These are phyloP conservation scores for Lutraria rhynchaena DNA, from an alignment of 1,140 invertebrate genomes.

Conservation along the genomic window DNA sequence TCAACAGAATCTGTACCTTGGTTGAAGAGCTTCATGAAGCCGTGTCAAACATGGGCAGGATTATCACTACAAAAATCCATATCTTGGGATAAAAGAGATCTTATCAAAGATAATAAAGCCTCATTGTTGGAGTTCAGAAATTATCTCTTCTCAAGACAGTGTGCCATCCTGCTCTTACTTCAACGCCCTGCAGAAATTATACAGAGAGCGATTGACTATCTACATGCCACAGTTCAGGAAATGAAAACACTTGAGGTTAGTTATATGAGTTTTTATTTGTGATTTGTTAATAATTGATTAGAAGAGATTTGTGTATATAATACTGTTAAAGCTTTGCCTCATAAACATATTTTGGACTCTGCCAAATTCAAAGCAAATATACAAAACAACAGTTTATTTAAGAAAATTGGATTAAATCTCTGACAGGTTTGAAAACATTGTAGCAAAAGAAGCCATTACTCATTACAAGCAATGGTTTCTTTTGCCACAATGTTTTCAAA, in stretches of 20 bases:
- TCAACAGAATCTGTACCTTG: constrained; percentile 87
- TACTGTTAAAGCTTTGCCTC: no score
- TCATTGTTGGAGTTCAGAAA: constrained; percentile 94
- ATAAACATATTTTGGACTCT: no score
- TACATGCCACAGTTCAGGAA: constrained; percentile 92
- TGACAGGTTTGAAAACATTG: no score
- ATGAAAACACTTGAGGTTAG: constrained; percentile 90
- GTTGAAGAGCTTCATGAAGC: constrained; percentile 89
- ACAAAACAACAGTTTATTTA: no score
- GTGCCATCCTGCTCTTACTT: constrained; percentile 90
- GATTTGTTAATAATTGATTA: no score
- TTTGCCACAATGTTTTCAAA: no score
- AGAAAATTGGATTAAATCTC: no score
- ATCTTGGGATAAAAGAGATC: constrained; percentile 87
- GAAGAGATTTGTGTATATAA: no score
- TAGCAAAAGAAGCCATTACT: no score
- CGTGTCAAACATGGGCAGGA: constrained; percentile 92
- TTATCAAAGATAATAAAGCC: constrained; percentile 87
- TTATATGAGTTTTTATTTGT: no score
- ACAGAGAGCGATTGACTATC: constrained; percentile 91
- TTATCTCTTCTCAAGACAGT: constrained; percentile 97
- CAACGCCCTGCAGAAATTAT: constrained; percentile 93
- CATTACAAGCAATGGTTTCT: no score
- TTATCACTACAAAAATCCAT: constrained; percentile 88
- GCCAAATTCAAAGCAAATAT: no score